Base-by-base conservation (phyloP, 2,888 invertebrate species). In the Leptopilina myrica region DNA sequence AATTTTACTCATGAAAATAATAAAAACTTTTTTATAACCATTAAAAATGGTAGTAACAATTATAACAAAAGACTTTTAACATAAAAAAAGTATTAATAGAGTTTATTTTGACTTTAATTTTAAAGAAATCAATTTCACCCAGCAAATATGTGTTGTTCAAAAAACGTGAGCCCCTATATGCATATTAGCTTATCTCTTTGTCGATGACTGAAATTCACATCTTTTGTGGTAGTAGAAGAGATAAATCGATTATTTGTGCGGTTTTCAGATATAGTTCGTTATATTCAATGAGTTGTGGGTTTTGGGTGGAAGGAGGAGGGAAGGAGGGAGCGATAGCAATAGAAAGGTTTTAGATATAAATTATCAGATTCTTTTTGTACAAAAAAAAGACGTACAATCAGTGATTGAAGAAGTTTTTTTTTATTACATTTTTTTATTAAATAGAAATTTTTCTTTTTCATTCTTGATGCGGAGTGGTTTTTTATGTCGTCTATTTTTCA, bases 131-230 rank as follows among this genome's bases (percentile, higher is more conserved):
- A 62, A 62, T 62, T 62, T 15, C 33, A 62, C 62, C 62, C 0
- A 8, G 49, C 12, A 49, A 20, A 62, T 20, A 62, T 20, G 20
- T 20, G 8, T 20, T 62, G 20, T 33, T 33, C 33, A 33, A 62
- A 62, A 20, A 62, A 20, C 20, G 6, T 62, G 1, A 62, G 62
- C 62, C 62, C 62, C 62, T 62, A 62, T 33, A 33, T 62, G 59
- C n/a, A 59, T 59, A 59, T 59, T 62, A 62, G 62, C 62, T 62
- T 62, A 62, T 62, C 62, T 62, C 62, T 62, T 62, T 62, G 62
- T 62, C 62, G 62, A 62, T 62, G 62, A 62, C 62, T 62, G 62
- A 62, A 62, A 62, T 62, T 62, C 62, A 62, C 62, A 62, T 62
- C 62, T 62, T 62, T 62, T 62, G 62, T 62, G 20, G 9, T 20